Evolutionary conservation across 2,888 invertebrate species (phyloP), one percentile per base, ranked within the genome.

Genomic region (Drosophila borborema): DNA sequence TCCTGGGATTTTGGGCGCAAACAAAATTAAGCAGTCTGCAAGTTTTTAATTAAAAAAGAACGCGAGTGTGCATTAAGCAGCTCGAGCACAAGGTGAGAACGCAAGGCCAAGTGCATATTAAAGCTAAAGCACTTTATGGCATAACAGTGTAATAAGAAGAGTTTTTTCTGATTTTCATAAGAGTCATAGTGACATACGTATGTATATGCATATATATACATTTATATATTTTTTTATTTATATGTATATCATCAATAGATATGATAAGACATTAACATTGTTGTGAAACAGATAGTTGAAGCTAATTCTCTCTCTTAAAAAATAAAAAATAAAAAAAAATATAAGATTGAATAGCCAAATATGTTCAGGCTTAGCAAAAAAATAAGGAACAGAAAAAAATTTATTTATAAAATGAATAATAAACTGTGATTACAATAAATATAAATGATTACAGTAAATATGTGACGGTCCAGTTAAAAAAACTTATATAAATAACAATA

Each of bases 1-100:
- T 90, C 90, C 79, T 70, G 89, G 89, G 89, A 85, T 89, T 89
- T 89, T 85, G 87, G 74, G 81, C 81, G 84, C 87, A 90, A 85
- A 89, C 85, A 89, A 85, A 90, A 85, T 85, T 90, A 90, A 90
- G 90, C 84, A 90, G 85, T 85, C 90, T 90, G 89, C 84, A 85
- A 85, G 90, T 85, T 85, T 85, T 85, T 90, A 90, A 85, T 90
- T 85, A 90, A 85, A 85, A 85, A 90, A 90, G 86, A 89, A 80
- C 86, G 66, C 89, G 68, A 75, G 71, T 76, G 53, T 72, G 83
- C 83, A 82, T 86, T 69, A 88, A 86, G 76, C 89, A 80, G 77
- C 83, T 72, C 68, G 71, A 67, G 23, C 54, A 66, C 59, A 66
- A 64, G 70, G 78, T 85, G 67, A 61, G 69, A 69, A 20, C 49